Evolutionary conservation across 1,140 invertebrate genomes (phyloP), one percentile per base, ranked within the genome.

Genomic region (Caenorhabditis latens): DNA sequence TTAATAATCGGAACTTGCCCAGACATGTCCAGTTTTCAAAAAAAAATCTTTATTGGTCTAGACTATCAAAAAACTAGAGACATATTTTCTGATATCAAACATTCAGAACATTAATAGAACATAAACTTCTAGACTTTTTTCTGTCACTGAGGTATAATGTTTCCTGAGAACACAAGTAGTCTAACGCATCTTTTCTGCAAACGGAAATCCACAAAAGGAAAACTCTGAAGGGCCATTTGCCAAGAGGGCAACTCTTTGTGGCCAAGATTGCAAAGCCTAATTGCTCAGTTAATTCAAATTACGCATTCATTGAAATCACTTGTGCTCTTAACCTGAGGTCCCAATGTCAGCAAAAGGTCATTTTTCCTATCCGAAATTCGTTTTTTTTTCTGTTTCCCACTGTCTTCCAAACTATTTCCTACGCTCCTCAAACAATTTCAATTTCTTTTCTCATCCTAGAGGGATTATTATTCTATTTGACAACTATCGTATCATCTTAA

Each of bases 201-300:
- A 79, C 71, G 71, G 71, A 79, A 79, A 71, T 71, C 11, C 65
- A 71, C 65, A 71, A 71, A 79, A n/a, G 71, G 71, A 50, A 79
- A 79, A 79, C 46, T 79, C 46, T 79, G 71, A 32, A 24, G 58
- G 46, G 46, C 71, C 71, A 79, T 79, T 79, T 79, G 71, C 71
- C 13, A 42, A n/a, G 71, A 79, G 71, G 71, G 71, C 71, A 79
- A 79, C 71, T 79, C 71, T 79, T 79, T 79, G 71, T 79, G 65
- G 4, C 40, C 42, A 71, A 43, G 24, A 46, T 46, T 71, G 71
- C 71, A 79, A 79, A 79, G 46, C 13, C 71, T 79, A 79, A 79
- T 79, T 79, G 71, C 71, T 79, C 46, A 24, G 71, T 79, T 79
- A 79, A 79, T 79, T 79, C 71, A 79, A 79, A 79, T 79, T 79